Conservation (phyloP, 2,797 vertebrate genomes). For the Uromys caudimaculatus region DNA sequence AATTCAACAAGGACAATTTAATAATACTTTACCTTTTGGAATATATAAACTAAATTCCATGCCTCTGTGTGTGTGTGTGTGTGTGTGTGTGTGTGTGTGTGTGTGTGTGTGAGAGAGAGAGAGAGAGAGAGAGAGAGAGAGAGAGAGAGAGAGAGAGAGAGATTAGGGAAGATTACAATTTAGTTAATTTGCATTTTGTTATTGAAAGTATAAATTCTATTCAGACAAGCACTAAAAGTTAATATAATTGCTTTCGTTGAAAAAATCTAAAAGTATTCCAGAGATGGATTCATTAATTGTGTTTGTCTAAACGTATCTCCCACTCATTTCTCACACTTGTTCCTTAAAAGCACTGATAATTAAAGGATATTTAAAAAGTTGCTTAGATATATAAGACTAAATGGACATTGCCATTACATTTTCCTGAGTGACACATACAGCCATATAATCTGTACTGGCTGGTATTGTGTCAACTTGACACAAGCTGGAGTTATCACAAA, state of each 20-base stretch:
- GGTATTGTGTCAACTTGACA: no score
- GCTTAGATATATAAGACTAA: neutral
- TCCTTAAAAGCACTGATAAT: neutral
- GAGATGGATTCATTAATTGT: neutral
- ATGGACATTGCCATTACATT: neutral
- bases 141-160: no score
- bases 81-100: neutral
- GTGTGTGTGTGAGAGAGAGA: neutral
- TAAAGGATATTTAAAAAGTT: neutral
- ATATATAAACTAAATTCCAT: neutral
- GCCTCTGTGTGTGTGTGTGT: neutral
- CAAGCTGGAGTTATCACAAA: no score
- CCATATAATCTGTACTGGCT: neutral
- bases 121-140: no score
- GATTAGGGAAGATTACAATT: neutral
- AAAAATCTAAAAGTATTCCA: neutral
- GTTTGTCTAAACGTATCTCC: neutral
- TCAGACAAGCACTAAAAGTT: neutral
- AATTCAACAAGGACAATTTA: neutral
- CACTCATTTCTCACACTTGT: neutral
- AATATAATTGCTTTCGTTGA: neutral
- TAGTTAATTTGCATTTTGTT: slow-evolving; percentile 1
- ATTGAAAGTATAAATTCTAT: neutral
- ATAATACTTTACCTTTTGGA: neutral
- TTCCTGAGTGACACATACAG: neutral